These are phyloP conservation scores for Nematolebias whitei DNA, from an alignment of 2,113 vertebrate genomes.

Conservation along the genomic window DNA sequence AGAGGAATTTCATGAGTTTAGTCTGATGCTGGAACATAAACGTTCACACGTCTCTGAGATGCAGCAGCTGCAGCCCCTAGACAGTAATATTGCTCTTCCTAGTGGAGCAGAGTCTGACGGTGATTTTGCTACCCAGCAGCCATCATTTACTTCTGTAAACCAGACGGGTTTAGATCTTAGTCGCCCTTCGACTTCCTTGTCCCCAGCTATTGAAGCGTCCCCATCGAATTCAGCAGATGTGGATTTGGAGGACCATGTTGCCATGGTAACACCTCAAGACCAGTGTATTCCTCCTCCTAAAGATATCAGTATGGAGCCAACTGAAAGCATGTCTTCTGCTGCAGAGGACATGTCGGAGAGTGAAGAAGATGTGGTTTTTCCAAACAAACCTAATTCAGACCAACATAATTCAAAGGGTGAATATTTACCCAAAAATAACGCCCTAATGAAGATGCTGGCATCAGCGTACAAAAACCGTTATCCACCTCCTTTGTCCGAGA, in stretches of 20 bases:
- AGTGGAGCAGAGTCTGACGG: slow-evolving; percentile 6
- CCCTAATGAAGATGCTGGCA: slow-evolving; percentile 76
- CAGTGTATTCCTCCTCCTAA: slow-evolving; percentile 9
- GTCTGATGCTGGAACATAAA: slow-evolving; percentile 72
- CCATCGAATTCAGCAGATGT: slow-evolving; percentile 30
- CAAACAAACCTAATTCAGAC: slow-evolving; percentile 21
- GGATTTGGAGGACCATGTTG: slow-evolving; percentile 31
- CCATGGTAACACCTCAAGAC: slow-evolving; percentile 38
- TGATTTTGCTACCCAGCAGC: slow-evolving; percentile 13
- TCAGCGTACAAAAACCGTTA: slow-evolving; percentile 72
- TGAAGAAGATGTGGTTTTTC: slow-evolving; percentile 23
- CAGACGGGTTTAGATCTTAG: slow-evolving; percentile 33
- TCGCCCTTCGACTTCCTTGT: slow-evolving; percentile 49
- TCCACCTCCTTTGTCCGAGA: slow-evolving; percentile 18
- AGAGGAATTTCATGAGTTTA: slow-evolving; percentile 70
- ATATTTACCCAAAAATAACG: slow-evolving; percentile 44
- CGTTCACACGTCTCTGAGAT: slow-evolving; percentile 49
- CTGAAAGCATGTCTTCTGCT: slow-evolving; percentile 20
- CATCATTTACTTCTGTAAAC: slow-evolving; percentile 15
- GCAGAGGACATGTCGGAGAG: slow-evolving; percentile 20
- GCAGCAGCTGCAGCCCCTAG: slow-evolving; percentile 27
- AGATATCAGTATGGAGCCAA: slow-evolving; percentile 30
- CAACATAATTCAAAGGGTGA: slow-evolving; percentile 15
- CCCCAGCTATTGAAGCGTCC: slow-evolving; percentile 34
- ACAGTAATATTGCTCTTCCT: slow-evolving; percentile 22